phyloP scores from a whole-genome alignment of 1,140 invertebrate genomes.

The honey bee (Apis mellifera) region DNA sequence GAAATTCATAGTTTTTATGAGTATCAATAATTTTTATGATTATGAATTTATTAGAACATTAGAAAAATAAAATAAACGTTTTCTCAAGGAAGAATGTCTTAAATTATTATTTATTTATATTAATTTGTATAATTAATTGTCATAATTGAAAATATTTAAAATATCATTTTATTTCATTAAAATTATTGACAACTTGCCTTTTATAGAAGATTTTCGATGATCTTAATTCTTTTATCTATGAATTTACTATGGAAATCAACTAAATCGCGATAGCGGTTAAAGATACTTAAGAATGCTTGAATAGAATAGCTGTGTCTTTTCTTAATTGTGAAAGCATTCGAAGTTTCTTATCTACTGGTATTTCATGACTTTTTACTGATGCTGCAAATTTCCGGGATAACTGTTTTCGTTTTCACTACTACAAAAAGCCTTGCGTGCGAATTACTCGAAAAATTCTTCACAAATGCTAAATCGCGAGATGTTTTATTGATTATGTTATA shows the following conservation, averaged over 20 bases:
- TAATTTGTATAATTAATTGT: too few species aligned
- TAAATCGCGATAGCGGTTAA: constrained; percentile 45
- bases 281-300: constrained; percentile 45
- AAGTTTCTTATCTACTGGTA: constrained; percentile 21
- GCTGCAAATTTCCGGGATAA: constrained; percentile 19
- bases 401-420: not conserved
- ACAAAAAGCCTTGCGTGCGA: constrained; percentile 1
- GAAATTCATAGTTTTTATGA: too few species aligned
- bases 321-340: constrained; percentile 29
- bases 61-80: too few species aligned
- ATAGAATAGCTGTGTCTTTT: constrained; percentile 28
- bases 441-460: not conserved
- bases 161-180: constrained; percentile 29
- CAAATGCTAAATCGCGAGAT: not conserved
- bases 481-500: not conserved
- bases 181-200: constrained; percentile 59
- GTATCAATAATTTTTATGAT: too few species aligned
- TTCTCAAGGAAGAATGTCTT: too few species aligned
- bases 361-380: not conserved
- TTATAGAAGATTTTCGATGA: constrained; percentile 16
- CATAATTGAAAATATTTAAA: constrained; percentile 18
- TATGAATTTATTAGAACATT: too few species aligned
- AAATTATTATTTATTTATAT: too few species aligned
- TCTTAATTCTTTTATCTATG: constrained; percentile 56
- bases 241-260: constrained; percentile 60